phyloP scores from a whole-genome alignment of 2,888 invertebrate species.

The Anorthoa munda region DNA sequence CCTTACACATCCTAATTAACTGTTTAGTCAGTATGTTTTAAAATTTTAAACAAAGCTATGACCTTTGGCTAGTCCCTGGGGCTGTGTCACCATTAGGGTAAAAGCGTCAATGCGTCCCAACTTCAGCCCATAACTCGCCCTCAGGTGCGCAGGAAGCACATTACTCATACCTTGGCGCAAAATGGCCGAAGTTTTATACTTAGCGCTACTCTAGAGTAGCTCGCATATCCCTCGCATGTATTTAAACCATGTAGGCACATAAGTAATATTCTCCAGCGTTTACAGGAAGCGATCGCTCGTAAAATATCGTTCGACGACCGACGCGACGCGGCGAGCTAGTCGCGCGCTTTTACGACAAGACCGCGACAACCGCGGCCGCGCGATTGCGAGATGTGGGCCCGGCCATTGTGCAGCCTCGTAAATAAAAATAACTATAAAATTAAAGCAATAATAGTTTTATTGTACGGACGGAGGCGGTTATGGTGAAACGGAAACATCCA shows the following conservation, averaged over 20 bases:
- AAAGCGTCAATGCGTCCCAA: conserved; percentile 46
- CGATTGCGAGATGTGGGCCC: conserved; percentile 65
- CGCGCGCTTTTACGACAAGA: conserved; percentile 72
- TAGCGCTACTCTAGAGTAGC: conserved; percentile 48
- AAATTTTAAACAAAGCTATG: conserved; percentile 2
- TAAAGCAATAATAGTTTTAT: conserved; percentile 73
- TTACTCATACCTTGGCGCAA: conserved; percentile 57
- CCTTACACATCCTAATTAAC: neutral
- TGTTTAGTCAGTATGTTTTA: neutral
- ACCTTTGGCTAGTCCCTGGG: neutral
- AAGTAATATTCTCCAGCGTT: conserved; percentile 68
- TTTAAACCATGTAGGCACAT: conserved; percentile 29
- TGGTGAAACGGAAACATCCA: conserved; percentile 56
- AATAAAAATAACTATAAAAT: conserved; percentile 74
- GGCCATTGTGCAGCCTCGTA: conserved; percentile 70
- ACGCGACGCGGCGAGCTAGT: conserved; percentile 65
- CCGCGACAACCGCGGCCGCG: conserved; percentile 65
- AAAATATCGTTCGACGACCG: conserved; percentile 74
- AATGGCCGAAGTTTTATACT: conserved; percentile 62
- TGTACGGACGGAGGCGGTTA: conserved; percentile 63
- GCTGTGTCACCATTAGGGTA: conserved; percentile 33
- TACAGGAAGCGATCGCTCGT: conserved; percentile 79
- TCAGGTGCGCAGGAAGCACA: conserved; percentile 63
- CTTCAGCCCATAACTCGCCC: conserved; percentile 39
- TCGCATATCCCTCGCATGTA: conserved; percentile 32